These are phyloP conservation scores for Egretta garzetta DNA, from an alignment of 2,113 vertebrate genomes.

Conservation along the genomic window DNA sequence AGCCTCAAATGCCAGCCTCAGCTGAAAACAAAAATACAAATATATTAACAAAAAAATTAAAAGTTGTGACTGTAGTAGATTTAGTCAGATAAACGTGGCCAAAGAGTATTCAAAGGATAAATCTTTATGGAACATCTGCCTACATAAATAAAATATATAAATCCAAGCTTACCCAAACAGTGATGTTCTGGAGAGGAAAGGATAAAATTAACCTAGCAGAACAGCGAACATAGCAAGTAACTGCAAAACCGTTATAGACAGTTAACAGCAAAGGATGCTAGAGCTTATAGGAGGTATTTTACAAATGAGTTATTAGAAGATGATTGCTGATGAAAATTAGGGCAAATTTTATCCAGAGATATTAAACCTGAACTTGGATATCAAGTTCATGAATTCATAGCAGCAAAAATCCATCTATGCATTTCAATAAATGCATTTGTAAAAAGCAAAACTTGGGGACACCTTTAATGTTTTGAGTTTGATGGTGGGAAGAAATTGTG, in stretches of 20 bases:
- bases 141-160: background rate
- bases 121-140: background rate
- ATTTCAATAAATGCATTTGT: background rate
- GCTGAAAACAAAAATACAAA: background rate
- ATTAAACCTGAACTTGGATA: background rate
- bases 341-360: background rate
- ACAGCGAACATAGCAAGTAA: background rate
- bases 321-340: background rate
- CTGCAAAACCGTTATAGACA: background rate
- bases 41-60: background rate
- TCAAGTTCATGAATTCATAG: background rate
- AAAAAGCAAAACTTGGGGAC: background rate
- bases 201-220: background rate
- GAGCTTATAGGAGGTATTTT: background rate
- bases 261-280: background rate
- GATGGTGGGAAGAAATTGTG: background rate
- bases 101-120: background rate
- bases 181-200: background rate
- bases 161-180: background rate
- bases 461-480: background rate
- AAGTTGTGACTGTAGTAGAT: background rate
- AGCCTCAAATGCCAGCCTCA: background rate
- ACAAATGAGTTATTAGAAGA: background rate
- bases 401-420: background rate
- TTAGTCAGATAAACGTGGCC: background rate